These are phyloP conservation scores for Psylliodes chrysocephalus DNA, from an alignment of 2,888 invertebrate species.

Conservation along the genomic window DNA sequence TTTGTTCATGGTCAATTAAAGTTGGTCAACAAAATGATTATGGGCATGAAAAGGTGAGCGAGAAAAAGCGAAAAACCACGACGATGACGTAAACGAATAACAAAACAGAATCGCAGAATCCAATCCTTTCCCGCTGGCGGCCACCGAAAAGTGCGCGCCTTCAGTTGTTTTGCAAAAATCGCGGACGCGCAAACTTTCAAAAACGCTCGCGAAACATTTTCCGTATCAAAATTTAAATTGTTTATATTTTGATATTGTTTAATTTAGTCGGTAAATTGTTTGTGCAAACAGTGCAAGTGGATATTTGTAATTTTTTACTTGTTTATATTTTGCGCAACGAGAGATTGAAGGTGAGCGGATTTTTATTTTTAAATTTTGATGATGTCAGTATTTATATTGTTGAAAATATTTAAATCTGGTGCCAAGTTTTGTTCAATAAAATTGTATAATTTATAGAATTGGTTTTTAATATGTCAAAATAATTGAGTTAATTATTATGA, in stretches of 20 bases:
- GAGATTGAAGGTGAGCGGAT: slow-evolving; percentile 14
- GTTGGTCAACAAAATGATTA: slow-evolving; percentile 41
- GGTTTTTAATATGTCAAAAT: neutral
- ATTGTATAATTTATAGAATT: neutral
- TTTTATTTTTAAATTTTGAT: slow-evolving; percentile 24
- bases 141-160: slow-evolving; percentile 41
- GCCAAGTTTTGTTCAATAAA: slow-evolving; percentile 16
- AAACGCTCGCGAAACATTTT: neutral
- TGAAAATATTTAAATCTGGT: slow-evolving; percentile 7
- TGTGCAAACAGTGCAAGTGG: neutral
- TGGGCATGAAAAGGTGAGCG: slow-evolving; percentile 40
- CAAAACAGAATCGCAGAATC: slow-evolving; percentile 18
- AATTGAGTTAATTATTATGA: too few relatives aligned
- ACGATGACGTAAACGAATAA: slow-evolving; percentile 33
- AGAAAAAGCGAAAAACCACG: slow-evolving; percentile 37
- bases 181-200: slow-evolving; percentile 28
- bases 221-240: neutral
- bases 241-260: slow-evolving; percentile 13
- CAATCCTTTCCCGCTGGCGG: slow-evolving; percentile 30
- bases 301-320: slow-evolving; percentile 2
- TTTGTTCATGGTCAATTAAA: slow-evolving; percentile 44
- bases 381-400: slow-evolving; percentile 14
- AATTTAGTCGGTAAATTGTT: neutral
- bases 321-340: slow-evolving; percentile 1
- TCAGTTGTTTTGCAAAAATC: slow-evolving; percentile 40